These are phyloP conservation scores for Ariolimax columbianus DNA, from an alignment of 2,888 invertebrate species.

Conservation along the genomic window DNA sequence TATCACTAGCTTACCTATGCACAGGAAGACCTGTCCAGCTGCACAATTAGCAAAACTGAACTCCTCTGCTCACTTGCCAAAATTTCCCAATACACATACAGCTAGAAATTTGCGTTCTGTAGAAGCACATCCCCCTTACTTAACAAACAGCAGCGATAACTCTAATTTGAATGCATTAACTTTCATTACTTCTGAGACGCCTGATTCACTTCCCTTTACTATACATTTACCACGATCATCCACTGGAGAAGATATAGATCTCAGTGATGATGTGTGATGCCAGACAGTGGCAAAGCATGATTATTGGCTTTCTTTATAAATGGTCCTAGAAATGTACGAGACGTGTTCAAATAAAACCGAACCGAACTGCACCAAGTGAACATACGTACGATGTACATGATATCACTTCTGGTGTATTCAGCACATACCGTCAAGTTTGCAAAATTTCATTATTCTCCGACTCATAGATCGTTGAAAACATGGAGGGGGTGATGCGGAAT, in stretches of 20 bases:
- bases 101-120: neutral
- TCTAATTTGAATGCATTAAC: neutral
- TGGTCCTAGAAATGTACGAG: too few relatives aligned
- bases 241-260: neutral
- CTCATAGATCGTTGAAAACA: too few relatives aligned
- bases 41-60: slow-evolving; percentile 19
- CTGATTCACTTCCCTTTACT: neutral
- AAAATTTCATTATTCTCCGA: too few relatives aligned
- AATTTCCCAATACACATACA: neutral
- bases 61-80: neutral
- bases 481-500: too few relatives aligned
- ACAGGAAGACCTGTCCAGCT: slow-evolving; percentile 45
- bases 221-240: neutral
- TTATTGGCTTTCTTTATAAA: too few relatives aligned
- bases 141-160: neutral
- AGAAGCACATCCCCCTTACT: neutral
- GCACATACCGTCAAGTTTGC: too few relatives aligned
- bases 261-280: neutral
- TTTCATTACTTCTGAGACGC: neutral
- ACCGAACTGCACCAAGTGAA: too few relatives aligned
- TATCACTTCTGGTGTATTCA: too few relatives aligned
- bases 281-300: neutral
- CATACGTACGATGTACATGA: too few relatives aligned
- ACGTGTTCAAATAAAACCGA: too few relatives aligned
- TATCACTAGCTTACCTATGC: slow-evolving; percentile 43